Base-by-base conservation (phyloP, 2,888 invertebrate genomes). In the Mesochorus sp. region DNA sequence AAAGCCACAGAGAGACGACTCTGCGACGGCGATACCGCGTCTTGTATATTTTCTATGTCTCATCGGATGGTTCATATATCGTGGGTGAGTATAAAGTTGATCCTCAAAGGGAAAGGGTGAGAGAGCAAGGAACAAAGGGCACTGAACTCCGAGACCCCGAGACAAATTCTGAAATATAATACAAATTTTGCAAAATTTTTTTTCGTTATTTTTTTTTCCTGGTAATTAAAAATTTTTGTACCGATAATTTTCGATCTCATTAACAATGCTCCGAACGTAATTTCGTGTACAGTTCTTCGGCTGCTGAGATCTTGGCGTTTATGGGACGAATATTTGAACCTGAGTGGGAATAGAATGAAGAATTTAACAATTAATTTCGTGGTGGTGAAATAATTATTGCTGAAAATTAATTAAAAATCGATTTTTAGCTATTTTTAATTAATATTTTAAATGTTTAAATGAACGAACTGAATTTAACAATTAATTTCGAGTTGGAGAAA, bases 301-400 rank as follows among this genome's bases (percentile, higher is more conserved):
- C 78, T 28, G 78, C 78, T 10, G 28, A 53, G 8, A 44, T 55
- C 66, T 83, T 86, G 3, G 87, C 87, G 5, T 10, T 57, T 14
- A 68, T 47, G n/a, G 68, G 57, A 1, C 83, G 81, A 39, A 74
- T 39, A 0, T 81, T 82, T 12, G 62, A 71, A 6, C 88, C 87
- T 87, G 47, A 10, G 34, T 66, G 5, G 51, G 47, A 10, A 37
- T 66, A 8, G 51, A 24, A 21, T 39, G 26, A 42, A 10, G 19
- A 26, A 42, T 26, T 17, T 17, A 10, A 12, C 3, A 2, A 42
- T 42, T 17, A 14, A 14, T 42, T 42, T 17, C n/a, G n/a, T n/a
- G n/a, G n/a, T n/a, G n/a, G n/a, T n/a, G n/a, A n/a, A n/a, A n/a
- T 42, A 6, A 1, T 42, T 42, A 14, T 6, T 6, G 2, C 5